These are phyloP conservation scores for Choloepus didactylus DNA, from an alignment of 2,797 vertebrate genomes.

Conservation along the genomic window DNA sequence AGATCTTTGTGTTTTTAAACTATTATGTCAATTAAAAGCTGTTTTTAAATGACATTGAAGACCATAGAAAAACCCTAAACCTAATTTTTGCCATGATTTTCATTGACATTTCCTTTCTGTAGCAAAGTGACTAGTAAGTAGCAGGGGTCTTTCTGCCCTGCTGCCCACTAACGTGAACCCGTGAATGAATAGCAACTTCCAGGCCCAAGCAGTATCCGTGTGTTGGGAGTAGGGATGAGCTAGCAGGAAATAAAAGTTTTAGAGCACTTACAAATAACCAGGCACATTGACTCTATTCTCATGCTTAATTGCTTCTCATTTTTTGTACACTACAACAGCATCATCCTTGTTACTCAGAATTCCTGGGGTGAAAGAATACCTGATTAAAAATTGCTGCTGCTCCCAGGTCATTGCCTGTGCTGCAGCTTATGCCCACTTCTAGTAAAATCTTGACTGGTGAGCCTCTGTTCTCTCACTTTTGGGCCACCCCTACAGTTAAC, in stretches of 20 bases:
- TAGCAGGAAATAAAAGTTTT: background rate
- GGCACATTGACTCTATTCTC: background rate
- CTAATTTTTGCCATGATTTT: background rate
- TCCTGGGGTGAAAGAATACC: background rate
- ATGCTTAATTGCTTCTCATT: background rate
- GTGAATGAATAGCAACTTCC: background rate
- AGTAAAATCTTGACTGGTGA: background rate
- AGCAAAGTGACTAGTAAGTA: background rate
- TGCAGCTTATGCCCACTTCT: background rate
- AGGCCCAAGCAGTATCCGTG: background rate
- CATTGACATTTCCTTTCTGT: background rate
- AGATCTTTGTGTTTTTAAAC: background rate
- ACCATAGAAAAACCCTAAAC: background rate
- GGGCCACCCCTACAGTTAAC: no score
- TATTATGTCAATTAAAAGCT: background rate
- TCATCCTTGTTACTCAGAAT: background rate
- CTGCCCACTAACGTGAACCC: background rate
- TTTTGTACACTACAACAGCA: background rate
- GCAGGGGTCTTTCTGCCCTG: background rate
- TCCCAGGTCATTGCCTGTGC: background rate
- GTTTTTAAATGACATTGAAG: background rate
- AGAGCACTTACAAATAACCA: background rate
- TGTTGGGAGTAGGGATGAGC: background rate
- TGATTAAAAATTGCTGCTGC: background rate
- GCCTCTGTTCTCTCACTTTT: background rate